Evolutionary conservation across 2,113 vertebrate genomes (phyloP).

Genomic region (Chitala chitala): DNA sequence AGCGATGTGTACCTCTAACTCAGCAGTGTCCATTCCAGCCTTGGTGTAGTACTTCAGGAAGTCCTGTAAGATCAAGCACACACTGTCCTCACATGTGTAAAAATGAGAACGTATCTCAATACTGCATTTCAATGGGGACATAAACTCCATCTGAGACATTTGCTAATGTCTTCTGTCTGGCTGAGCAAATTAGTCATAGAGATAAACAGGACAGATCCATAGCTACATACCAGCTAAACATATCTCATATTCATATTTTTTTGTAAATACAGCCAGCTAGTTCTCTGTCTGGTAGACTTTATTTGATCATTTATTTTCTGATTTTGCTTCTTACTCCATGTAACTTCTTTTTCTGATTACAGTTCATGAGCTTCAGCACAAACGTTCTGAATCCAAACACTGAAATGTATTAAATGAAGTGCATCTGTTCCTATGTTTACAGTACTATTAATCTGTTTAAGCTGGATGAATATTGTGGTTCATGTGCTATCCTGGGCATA

Average conservation of each 20-base stretch:
- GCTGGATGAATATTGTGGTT: neutral
- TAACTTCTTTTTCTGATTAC: neutral
- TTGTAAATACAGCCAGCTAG: too few relatives aligned
- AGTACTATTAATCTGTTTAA: neutral
- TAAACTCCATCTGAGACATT: neutral
- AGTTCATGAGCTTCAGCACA: neutral
- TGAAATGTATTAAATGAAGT: neutral
- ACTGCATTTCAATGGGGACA: neutral
- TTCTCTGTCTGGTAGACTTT: too few relatives aligned
- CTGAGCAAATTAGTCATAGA: neutral
- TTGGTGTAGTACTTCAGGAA: conserved; percentile 84
- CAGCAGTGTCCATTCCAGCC: conserved; percentile 76
- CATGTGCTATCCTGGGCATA: neutral
- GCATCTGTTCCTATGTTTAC: neutral
- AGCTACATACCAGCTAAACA: neutral
- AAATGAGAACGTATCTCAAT: neutral
- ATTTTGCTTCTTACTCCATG: too few relatives aligned
- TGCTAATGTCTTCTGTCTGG: neutral
- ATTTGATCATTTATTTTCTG: neutral
- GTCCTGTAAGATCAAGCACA: conserved; percentile 70
- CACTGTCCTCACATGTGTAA: neutral
- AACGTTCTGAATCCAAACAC: neutral
- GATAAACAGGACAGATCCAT: neutral
- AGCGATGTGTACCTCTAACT: conserved; percentile 67
- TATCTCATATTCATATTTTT: too few relatives aligned